Conservation (phyloP, 2,113 vertebrate genomes). For the Antigone vipio region DNA sequence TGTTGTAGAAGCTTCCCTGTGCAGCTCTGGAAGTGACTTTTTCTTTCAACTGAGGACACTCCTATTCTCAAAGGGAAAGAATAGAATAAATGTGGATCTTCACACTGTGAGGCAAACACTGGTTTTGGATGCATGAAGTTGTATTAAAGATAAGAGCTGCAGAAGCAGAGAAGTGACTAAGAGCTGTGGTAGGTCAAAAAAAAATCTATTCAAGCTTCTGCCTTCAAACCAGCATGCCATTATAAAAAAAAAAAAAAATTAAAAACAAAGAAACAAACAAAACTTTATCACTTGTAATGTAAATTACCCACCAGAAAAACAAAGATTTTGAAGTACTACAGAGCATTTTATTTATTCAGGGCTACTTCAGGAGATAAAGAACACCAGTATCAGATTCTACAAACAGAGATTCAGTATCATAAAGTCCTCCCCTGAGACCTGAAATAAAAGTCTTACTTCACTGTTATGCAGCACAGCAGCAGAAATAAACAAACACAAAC, state of each 20-base stretch:
- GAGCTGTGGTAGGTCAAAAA: background rate
- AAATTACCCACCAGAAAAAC: background rate
- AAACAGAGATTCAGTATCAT: background rate
- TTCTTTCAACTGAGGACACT: background rate
- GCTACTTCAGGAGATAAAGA: background rate
- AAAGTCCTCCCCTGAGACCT: background rate
- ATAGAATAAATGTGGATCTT: background rate
- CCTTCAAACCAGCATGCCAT: background rate
- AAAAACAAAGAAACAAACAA: background rate
- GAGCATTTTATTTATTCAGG: background rate
- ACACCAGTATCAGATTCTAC: background rate
- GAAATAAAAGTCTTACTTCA: background rate
- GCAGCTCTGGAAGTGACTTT: background rate
- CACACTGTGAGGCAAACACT: background rate
- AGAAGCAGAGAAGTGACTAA: background rate
- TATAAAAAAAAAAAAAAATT: background rate
- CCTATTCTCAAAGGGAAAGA: background rate
- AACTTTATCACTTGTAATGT: background rate
- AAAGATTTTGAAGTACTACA: background rate
- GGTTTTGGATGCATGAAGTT: background rate
- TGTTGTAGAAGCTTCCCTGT: constrained; percentile 17
- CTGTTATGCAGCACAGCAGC: background rate
- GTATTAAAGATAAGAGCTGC: background rate
- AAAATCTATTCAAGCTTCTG: background rate
- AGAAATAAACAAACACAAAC: fast-evolving